Base-by-base conservation (phyloP, 53 echinoderm and acorn worm genomes). In the Crossaster papposus region DNA sequence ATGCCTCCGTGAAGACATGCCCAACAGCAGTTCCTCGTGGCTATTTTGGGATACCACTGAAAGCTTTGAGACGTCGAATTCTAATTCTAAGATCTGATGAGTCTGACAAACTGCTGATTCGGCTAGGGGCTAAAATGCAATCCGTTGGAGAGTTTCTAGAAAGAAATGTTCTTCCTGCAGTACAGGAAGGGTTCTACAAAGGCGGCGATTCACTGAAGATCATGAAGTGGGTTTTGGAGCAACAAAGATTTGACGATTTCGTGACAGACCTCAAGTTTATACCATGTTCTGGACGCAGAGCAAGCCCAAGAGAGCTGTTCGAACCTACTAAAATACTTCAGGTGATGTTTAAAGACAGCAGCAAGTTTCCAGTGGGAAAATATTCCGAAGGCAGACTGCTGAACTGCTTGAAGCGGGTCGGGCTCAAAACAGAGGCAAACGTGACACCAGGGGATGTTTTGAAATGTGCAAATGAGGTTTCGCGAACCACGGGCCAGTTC, bases 281-380 rank as follows among this genome's bases (percentile, higher is more conserved):
- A n/a, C 93, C 92, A 14, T 82, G 77, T 30, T 64, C 36, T 30
- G 36, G 28, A 18, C 13, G 24, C 3, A 26, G 77, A 23, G 36
- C 62, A n/a, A 84, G 85, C 15, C 92, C 92, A 13, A 26, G 14
- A 22, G 95, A 92, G 14, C 65, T 95, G 30, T 91, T 93, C 86
- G 91, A 92, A 24, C 93, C 95, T 23, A 75, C 35, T 28, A 84
- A 91, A n/a, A 30, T 18, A 8, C 89, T 85, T 20, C 77, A 88
- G 8, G 17, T 62, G 17, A 78, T 96, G 32, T 91, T 95, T 62
- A 33, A 14, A 24, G 82, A 36, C 38, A 4, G 64, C 38, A 52
- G 68, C 34, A 65, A 91, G 50, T 95, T 96, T 86, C 96, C 96
- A 70, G 32, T 33, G 0, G 75, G 63, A 20, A 11, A 14, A 24